Base-by-base conservation (phyloP, 2,888 invertebrate genomes). In the Pantelozetes paolii region DNA sequence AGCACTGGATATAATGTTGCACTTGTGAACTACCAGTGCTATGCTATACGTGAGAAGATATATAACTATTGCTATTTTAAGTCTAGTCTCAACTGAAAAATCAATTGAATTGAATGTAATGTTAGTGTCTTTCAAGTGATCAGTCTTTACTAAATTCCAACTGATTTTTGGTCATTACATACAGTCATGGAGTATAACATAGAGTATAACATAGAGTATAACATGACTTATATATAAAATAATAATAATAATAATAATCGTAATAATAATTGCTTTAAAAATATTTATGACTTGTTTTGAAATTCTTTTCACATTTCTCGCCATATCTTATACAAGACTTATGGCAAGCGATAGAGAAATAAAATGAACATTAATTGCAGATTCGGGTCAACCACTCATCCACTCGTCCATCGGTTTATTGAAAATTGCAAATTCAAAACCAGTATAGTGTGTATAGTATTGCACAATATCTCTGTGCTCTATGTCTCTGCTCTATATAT, bases 311-410 rank as follows among this genome's bases (percentile, higher is more conserved):
- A 59, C 59, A 59, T 59, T 59, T 48, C 15, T 15, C 2, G 30
- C 59, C 30, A 59, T 59, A 59, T 59, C 30, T 59, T 59, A 23
- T 54, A 59, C 30, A 18, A 30, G 30, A 59, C 3, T 59, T 18
- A 59, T 59, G 6, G 20, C 23, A 5, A 15, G 11, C 57, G 20
- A 20, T 2, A 30, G 32, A 59, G 59, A 26, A 30, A 59, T 59
- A 59, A 59, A n/a, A 2, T 32, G 6, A 32, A 32, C 59, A 28
- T 59, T 59, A 59, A 59, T 59, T 59, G 59, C 59, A 30, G 30
- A 59, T 59, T 59, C 59, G 59, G 59, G 59, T 59, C 59, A 45
- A n/a, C n/a, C n/a, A n/a, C n/a, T n/a, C n/a, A n/a, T n/a, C n/a
- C n/a, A n/a, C n/a, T n/a, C n/a, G n/a, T 45, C 15, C 15, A 59